Evolutionary conservation across 2,888 invertebrate species (phyloP).

Genomic region (Junonia oenone): DNA sequence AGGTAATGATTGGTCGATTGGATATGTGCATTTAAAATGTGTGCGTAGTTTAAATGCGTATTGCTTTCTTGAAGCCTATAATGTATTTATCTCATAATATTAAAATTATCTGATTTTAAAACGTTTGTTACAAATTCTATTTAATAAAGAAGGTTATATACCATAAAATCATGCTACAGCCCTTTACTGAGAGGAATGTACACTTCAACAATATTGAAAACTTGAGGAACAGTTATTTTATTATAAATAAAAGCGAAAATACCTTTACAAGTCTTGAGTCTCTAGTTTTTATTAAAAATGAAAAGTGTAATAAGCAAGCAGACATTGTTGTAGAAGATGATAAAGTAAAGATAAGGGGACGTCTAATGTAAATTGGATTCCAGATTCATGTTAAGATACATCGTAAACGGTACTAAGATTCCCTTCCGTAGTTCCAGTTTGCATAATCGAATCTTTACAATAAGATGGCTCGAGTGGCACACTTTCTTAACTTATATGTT

Average conservation of each 20-base stretch:
- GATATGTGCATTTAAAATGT: no score
- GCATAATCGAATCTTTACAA: conserved; percentile 23
- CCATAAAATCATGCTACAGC: no score
- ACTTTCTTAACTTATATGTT: not conserved
- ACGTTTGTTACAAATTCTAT: no score
- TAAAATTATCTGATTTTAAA: no score
- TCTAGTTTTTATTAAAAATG: not conserved
- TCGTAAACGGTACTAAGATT: conserved; percentile 19
- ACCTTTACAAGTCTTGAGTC: not conserved
- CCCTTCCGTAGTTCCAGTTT: conserved; percentile 23
- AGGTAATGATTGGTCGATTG: no score
- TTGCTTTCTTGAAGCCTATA: no score
- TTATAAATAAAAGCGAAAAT: not conserved
- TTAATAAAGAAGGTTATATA: no score
- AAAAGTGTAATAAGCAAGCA: not conserved
- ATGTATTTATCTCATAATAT: no score
- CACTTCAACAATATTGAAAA: no score
- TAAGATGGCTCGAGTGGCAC: conserved; percentile 6
- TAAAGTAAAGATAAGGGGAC: conserved; percentile 10
- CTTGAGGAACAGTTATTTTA: not conserved
- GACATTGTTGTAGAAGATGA: not conserved
- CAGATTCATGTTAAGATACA: conserved; percentile 21
- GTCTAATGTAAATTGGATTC: conserved; percentile 24
- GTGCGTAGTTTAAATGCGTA: no score
- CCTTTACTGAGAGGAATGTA: no score